Percentiles rank a stretch among this genome's conserved stretches.
Evolutionary conservation across 23 tunicate genomes (phyloP).

Genomic region (Phallusia fumigata): DNA sequence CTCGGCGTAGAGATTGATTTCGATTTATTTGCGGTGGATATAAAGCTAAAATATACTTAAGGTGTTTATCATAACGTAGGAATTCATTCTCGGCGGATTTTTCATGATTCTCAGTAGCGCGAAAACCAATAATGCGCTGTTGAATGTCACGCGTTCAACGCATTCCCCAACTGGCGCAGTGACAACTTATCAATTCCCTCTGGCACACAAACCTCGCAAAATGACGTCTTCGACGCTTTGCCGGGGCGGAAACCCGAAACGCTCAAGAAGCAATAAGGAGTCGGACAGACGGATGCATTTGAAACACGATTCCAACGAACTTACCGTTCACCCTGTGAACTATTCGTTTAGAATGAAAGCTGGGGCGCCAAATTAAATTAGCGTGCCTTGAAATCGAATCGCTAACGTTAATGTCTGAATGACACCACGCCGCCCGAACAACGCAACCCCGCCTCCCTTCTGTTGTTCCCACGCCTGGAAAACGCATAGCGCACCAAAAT

Average conservation of each 20-base stretch:
- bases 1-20: too few species aligned
- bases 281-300: not conserved
- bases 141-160: too few species aligned
- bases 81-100: too few species aligned
- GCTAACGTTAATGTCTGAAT: not conserved
- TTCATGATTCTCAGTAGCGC: too few species aligned
- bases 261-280: not conserved
- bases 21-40: too few species aligned
- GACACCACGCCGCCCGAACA: not conserved
- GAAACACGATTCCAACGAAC: constrained; percentile 5
- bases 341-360: not conserved
- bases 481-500: not conserved
- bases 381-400: not conserved
- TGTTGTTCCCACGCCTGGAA: not conserved
- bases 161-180: too few species aligned
- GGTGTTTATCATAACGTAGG: too few species aligned
- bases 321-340: not conserved
- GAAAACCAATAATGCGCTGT: too few species aligned
- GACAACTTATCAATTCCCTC: too few species aligned
- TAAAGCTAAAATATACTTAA: too few species aligned
- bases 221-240: too few species aligned
- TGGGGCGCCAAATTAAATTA: not conserved
- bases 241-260: not conserved
- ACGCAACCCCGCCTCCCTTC: not conserved
- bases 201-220: too few species aligned